Percentiles rank a stretch among this genome's conserved stretches.
phyloP scores from a whole-genome alignment of 2,113 vertebrate species.

The Craseonycteris thonglongyai region DNA sequence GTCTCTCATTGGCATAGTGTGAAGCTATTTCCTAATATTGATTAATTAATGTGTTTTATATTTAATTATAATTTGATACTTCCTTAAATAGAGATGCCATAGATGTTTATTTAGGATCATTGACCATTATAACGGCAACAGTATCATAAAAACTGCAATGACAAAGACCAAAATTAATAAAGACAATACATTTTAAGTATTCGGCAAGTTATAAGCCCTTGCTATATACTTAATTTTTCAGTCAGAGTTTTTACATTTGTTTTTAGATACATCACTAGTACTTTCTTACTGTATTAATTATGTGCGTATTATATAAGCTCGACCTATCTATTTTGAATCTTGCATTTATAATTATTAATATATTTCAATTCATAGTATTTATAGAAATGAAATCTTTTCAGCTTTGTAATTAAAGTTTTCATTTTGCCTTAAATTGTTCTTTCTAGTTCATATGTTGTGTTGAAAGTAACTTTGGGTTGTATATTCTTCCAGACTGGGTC shows the following conservation, averaged over 20 bases:
- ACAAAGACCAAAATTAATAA: background rate
- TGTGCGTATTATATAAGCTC: background rate
- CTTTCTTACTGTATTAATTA: background rate
- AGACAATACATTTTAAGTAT: background rate
- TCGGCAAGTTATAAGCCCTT: background rate
- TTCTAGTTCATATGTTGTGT: background rate
- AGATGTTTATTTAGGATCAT: background rate
- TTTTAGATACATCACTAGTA: background rate
- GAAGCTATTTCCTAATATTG: slow-evolving; percentile 2
- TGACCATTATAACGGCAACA: background rate
- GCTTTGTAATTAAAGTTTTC: background rate
- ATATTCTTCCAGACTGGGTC: slow-evolving; percentile 17
- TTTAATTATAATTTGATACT: slow-evolving; percentile 12
- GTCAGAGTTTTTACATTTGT: background rate
- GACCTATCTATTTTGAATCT: background rate
- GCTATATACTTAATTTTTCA: background rate
- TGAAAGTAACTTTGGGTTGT: slow-evolving; percentile 45
- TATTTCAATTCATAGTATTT: background rate
- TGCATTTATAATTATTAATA: background rate
- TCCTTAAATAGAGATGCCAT: background rate
- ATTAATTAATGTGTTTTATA: background rate
- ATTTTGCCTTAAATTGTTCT: slow-evolving; percentile 46
- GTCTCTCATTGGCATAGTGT: background rate
- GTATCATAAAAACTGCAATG: background rate
- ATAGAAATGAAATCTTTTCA: slow-evolving; percentile 15